These are phyloP conservation scores for Bombus soroeensis DNA, from an alignment of 1,140 invertebrate genomes.

Conservation along the genomic window DNA sequence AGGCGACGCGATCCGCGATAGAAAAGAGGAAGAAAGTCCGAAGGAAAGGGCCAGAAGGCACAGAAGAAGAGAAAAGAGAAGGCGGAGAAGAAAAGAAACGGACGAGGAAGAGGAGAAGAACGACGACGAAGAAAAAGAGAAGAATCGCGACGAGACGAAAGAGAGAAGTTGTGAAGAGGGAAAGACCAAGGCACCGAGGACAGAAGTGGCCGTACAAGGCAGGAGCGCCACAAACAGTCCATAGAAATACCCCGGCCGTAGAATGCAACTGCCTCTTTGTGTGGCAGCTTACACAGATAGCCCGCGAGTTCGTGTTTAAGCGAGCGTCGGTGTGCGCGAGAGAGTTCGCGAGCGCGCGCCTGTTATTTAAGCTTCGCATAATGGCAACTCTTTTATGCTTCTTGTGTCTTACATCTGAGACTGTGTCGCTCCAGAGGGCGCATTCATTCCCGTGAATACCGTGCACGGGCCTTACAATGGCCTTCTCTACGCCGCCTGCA, in stretches of 20 bases:
- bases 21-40: neutral
- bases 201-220: conserved; percentile 73
- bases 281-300: conserved; percentile 45
- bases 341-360: conserved; percentile 54
- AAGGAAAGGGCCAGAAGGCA: neutral
- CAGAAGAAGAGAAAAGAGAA: neutral
- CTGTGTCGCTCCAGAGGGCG: conserved; percentile 76
- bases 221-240: conserved; percentile 74
- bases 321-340: conserved; percentile 53
- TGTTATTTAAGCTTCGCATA: conserved; percentile 82
- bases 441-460: conserved; percentile 80
- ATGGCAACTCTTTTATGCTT: conserved; percentile 81
- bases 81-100: conserved; percentile 12
- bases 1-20: neutral
- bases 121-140: conserved; percentile 16
- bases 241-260: conserved; percentile 74
- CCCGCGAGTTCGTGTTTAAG: conserved; percentile 44
- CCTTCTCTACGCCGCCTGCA: conserved; percentile 73
- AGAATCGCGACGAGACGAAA: conserved; percentile 44
- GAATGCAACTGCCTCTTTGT: conserved; percentile 66
- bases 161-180: conserved; percentile 47
- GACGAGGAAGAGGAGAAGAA: neutral
- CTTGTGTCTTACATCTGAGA: conserved; percentile 81
- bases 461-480: conserved; percentile 75
- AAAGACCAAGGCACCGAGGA: conserved; percentile 48